Evolutionary conservation across 2,797 vertebrate species (phyloP), one percentile per base, ranked within the genome.

Genomic region (Uromys caudimaculatus): DNA sequence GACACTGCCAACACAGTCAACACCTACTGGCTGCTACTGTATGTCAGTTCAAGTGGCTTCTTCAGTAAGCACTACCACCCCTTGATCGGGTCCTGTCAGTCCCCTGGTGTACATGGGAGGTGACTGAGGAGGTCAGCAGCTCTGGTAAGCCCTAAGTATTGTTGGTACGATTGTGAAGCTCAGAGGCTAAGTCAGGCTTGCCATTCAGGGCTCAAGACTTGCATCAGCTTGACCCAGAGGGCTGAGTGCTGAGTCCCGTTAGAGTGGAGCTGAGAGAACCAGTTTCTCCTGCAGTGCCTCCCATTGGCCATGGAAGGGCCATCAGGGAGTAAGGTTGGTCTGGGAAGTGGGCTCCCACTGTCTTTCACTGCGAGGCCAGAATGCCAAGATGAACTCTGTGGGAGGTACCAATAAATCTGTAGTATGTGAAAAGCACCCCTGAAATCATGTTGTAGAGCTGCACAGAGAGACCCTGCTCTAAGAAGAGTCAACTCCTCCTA

Each of bases 11-110:
- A 21, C 14, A 38, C 50, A 41, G 50, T 54, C 21, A 4, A 0
- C 2, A 23, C 1, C 17, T 24, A 13, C 0, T 1, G 38, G n/a
- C 21, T 38, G 62, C 44, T 56, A 1, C 52, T 2, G 3, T 38
- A 62, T 23, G 44, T 58, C 58, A 12, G 12, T 19, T 41, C 62
- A 27, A 73, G 79, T 56, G 29, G 29, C 50, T 76, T 47, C 35
- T 7, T 1, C 50, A 44, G 3, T 54, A 52, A 41, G 23, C 35
- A 60, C 64, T 17, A 11, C 44, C 12, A 41, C 67, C 21, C 47
- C n/a, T 0, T 6, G 47, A 56, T 58, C 0, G 23, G 50, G 21
- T 60, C 56, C 23, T 54, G 13, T 78, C 44, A 54, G 27, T 27
- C 7, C 24, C 50, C 14, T 73, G 2, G 19, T 2, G 41, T 19